A percentile compares a stretch with the other conserved stretches of the same genome.
Conservation (phyloP, 2,113 vertebrate genomes). For the Forbesichthys papilliferus region DNA sequence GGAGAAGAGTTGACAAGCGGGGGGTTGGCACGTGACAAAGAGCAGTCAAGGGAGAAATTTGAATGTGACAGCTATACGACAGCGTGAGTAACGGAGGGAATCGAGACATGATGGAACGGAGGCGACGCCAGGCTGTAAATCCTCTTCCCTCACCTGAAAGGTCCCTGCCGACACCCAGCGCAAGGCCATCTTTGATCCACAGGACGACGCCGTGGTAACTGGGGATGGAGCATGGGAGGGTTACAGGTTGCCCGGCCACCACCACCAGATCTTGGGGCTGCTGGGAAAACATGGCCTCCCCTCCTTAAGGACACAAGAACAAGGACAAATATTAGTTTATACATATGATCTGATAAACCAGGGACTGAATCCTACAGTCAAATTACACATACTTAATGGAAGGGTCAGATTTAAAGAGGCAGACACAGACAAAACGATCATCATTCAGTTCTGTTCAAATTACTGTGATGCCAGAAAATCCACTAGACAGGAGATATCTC, state of each 20-base stretch:
- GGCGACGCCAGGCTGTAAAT: background rate
- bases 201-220: slow-evolving; percentile 93
- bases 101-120: background rate
- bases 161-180: slow-evolving; percentile 91
- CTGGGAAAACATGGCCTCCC: slow-evolving; percentile 88
- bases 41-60: background rate
- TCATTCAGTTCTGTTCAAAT: too few species aligned
- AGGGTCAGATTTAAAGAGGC: too few species aligned
- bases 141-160: slow-evolving; percentile 85
- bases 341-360: background rate
- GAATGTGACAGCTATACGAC: slow-evolving; percentile 4
- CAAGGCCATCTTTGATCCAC: slow-evolving; percentile 96
- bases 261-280: slow-evolving; percentile 97
- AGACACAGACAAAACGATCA: too few species aligned
- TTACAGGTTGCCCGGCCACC: slow-evolving; percentile 91
- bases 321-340: background rate
- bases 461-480: too few species aligned
- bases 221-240: slow-evolving; percentile 89
- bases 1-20: slow-evolving; percentile 23
- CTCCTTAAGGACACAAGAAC: slow-evolving; percentile 70
- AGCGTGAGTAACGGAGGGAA: slow-evolving; percentile 15
- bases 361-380: too few species aligned
- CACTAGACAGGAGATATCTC: too few species aligned
- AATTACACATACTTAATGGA: too few species aligned
- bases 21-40: slow-evolving; percentile 12